These are phyloP conservation scores for Apogon hyalosoma DNA, from an alignment of 2,797 vertebrate genomes.

Conservation along the genomic window DNA sequence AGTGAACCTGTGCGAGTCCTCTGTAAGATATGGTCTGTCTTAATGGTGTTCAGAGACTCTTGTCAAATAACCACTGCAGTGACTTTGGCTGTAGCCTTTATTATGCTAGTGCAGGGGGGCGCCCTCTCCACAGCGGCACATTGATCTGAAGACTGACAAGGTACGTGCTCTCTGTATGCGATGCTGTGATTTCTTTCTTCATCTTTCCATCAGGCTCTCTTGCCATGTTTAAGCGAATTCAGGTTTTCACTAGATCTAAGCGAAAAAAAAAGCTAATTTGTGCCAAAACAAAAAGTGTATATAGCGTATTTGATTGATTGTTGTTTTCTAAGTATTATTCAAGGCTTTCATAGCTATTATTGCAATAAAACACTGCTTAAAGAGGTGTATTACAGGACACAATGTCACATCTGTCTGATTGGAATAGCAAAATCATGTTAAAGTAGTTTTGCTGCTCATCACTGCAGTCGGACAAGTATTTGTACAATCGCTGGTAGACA, in stretches of 20 bases:
- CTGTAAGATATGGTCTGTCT: slow-evolving; percentile 80
- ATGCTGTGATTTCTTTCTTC: slow-evolving; percentile 45
- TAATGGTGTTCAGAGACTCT: slow-evolving; percentile 85
- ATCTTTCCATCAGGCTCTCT: slow-evolving; percentile 1
- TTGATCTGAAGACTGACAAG: slow-evolving; percentile 95
- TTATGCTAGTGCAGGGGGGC: slow-evolving; percentile 89
- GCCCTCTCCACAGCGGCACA: slow-evolving; percentile 99
- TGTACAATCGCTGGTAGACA: slow-evolving; percentile 17
- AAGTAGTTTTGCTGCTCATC: not conserved
- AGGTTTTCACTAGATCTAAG: not conserved
- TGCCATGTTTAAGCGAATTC: slow-evolving; percentile 8
- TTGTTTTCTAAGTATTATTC: not conserved
- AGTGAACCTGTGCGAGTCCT: slow-evolving; percentile 99
- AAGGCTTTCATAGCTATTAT: not conserved
- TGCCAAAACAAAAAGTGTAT: not conserved
- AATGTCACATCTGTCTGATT: not conserved
- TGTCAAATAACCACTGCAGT: slow-evolving; percentile 90
- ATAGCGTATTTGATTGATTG: not conserved
- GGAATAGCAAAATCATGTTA: not conserved
- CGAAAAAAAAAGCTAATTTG: not conserved
- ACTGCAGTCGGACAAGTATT: not conserved
- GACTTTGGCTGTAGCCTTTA: slow-evolving; percentile 90
- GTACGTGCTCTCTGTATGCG: slow-evolving; percentile 87
- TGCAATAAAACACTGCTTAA: not conserved
- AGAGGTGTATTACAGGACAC: not conserved